Conservation (phyloP, 2,113 vertebrate species). For the Tiliqua scincoides region DNA sequence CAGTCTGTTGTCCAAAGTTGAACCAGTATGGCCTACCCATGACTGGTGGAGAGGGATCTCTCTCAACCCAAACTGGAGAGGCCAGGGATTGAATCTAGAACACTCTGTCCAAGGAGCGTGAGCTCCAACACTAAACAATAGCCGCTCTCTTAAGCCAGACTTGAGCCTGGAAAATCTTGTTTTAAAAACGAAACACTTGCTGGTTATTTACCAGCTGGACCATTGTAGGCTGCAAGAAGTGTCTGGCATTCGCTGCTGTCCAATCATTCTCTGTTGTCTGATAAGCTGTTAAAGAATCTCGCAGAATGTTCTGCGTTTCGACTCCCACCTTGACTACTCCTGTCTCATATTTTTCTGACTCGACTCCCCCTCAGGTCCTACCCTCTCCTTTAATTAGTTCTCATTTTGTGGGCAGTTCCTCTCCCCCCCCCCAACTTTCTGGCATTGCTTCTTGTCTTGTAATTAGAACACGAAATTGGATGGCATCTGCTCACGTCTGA, state of each 20-base stretch:
- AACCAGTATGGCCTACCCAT: no score
- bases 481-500: neutral
- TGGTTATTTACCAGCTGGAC: neutral
- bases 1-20: neutral
- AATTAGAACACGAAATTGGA: neutral
- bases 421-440: neutral
- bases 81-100: no score
- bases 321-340: neutral
- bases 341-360: neutral
- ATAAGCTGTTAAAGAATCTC: neutral
- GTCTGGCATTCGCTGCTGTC: neutral
- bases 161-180: neutral
- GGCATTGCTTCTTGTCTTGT: neutral
- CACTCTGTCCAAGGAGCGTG: no score
- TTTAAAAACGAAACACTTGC: neutral
- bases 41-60: no score
- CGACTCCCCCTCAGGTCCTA: neutral
- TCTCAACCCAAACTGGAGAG: no score
- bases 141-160: no score
- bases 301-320: neutral
- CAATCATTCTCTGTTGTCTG: neutral
- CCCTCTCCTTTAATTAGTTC: slow-evolving; percentile 5
- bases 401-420: neutral
- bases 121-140: no score
- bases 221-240: no score